Evolutionary conservation across 2,888 invertebrate species (phyloP), one percentile per base, ranked within the genome.

Genomic region (Chouioia cunea): DNA sequence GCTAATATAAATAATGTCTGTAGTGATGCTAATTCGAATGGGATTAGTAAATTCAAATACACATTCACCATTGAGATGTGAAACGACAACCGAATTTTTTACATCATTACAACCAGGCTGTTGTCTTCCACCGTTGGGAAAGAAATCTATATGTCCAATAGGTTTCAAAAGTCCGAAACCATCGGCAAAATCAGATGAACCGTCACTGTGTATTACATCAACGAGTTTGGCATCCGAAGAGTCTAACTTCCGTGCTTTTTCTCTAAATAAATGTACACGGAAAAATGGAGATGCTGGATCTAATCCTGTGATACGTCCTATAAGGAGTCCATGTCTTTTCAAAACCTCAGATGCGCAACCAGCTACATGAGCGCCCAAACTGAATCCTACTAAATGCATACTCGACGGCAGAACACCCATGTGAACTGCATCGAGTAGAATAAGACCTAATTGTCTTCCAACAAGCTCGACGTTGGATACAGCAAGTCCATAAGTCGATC

Each of bases 201-300:
- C 90, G 79, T 92, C 92, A 1, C 91, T 91, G 76, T 92, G 92
- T 67, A 92, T 87, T n/a, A 91, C 89, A 79, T 92, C 92, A 0
- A 92, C 91, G 73, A 91, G 89, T 27, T 85, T 83, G 0, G 92
- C 92, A 79, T 92, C 92, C 6, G 86, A 87, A 36, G 87, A 86
- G 77, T 91, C 91, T 57, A 92, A 82, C 74, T 90, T 89, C 67
- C 88, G 87, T 15, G 88, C 83, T 67, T 87, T 87, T 58, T 89
- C 88, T 27, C 87, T 79, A 75, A 90, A 80, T 78, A 90, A 81
- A 77, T 89, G 80, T 77, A 86, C 86, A 76, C 91, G 87, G 79
- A 91, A 90, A 60, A 90, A 84, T 0, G 89, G 89, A 0, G 89
- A 88, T 0, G 89, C 89, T 0, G 89, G 89, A 79, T 89, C 89